Conservation (phyloP, 1,140 invertebrate species). For the Brachionus koreanus region DNA sequence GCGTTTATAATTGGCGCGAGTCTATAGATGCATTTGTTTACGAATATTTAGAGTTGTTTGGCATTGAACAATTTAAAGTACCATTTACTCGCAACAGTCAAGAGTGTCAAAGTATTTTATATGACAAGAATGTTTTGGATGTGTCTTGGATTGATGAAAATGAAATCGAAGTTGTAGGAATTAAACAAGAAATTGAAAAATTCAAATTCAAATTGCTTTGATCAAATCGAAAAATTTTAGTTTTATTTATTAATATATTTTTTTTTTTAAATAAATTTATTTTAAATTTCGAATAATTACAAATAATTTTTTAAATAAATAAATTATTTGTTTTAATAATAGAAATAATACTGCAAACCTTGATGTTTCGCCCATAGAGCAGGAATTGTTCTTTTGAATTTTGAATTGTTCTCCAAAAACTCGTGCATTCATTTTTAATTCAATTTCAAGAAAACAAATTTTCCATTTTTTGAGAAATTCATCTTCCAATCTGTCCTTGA, state of each 20-base stretch:
- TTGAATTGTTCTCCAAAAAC: too few relatives aligned
- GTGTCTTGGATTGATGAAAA: background rate
- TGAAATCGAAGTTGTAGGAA: background rate
- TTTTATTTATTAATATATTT: background rate
- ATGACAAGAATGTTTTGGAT: slow-evolving; percentile 1
- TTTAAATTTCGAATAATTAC: too few relatives aligned
- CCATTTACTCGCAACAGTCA: background rate
- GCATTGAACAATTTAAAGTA: slow-evolving; percentile 2
- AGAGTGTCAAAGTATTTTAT: background rate
- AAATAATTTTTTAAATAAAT: background rate
- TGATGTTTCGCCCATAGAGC: too few relatives aligned
- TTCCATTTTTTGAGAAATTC: too few relatives aligned
- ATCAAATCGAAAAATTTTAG: background rate
- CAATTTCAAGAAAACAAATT: too few relatives aligned
- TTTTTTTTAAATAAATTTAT: background rate
- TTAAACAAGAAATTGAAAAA: background rate
- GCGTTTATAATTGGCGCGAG: background rate
- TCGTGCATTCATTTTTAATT: too few relatives aligned
- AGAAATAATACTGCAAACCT: too few relatives aligned
- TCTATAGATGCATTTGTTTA: background rate
- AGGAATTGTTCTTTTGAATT: too few relatives aligned
- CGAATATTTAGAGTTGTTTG: background rate
- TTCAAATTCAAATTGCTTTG: background rate
- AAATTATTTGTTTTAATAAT: too few relatives aligned
- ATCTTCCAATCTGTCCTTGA: too few relatives aligned